Conservation (phyloP, 2,888 invertebrate genomes). For the Volucella bombylans region DNA sequence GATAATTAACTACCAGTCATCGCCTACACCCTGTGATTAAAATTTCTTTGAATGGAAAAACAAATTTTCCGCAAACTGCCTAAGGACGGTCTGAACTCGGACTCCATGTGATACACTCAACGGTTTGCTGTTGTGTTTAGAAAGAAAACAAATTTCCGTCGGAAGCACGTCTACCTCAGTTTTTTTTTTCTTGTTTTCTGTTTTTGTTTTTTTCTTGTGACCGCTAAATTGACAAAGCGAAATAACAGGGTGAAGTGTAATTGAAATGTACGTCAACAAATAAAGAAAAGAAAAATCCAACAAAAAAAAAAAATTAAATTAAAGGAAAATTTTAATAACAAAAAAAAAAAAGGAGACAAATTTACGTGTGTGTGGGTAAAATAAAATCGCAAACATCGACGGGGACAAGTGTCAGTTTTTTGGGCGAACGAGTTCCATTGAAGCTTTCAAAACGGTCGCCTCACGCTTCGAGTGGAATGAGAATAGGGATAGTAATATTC, state of each 20-base stretch:
- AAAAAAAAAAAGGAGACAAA: not conserved
- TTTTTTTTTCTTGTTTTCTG: not conserved
- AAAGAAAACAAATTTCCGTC: conserved; percentile 54
- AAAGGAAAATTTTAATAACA: not conserved
- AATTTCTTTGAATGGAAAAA: conserved; percentile 41
- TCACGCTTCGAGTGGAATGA: conserved; percentile 83
- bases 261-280: not conserved
- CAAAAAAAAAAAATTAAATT: not conserved
- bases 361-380: conserved; percentile 60
- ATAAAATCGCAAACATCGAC: conserved; percentile 73
- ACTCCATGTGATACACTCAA: conserved; percentile 57
- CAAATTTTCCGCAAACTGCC: conserved; percentile 43
- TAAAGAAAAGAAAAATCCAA: conserved; percentile 20
- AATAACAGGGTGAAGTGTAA: conserved; percentile 41
- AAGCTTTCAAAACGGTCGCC: conserved; percentile 82
- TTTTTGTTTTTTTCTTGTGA: not conserved
- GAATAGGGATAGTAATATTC: conserved; percentile 82
- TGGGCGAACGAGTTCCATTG: conserved; percentile 74
- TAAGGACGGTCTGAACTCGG: conserved; percentile 63
- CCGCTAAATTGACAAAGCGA: conserved; percentile 46
- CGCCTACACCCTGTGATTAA: conserved; percentile 31
- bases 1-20: conserved; percentile 57
- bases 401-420: conserved; percentile 74
- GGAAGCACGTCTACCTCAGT: conserved; percentile 70
- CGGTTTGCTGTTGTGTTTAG: conserved; percentile 15